Evolutionary conservation across 2,888 invertebrate genomes (phyloP).

Genomic region (Pachymerium ferrugineum): DNA sequence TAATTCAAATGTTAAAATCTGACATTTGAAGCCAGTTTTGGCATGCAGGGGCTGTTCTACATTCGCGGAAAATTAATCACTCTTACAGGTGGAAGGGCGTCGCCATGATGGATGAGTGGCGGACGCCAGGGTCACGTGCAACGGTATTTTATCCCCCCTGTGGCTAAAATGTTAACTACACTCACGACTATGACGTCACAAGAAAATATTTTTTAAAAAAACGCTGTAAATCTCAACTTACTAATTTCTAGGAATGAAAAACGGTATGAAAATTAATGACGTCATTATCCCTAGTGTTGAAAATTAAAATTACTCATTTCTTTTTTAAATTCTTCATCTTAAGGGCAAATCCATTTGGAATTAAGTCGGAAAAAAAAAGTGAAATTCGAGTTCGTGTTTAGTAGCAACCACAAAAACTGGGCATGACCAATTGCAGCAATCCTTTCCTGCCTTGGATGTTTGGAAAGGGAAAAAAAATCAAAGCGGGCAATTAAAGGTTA

Average conservation of each 20-base stretch:
- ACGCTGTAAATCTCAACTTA: too few relatives aligned
- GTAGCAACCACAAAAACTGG: too few relatives aligned
- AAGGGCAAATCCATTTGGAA: too few relatives aligned
- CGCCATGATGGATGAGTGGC: neutral
- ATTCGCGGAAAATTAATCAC: constrained; percentile 4
- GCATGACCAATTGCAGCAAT: neutral
- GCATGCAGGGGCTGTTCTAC: constrained; percentile 1
- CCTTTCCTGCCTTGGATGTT: neutral
- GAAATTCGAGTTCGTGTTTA: too few relatives aligned
- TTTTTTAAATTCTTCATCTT: too few relatives aligned
- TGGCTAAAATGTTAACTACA: neutral
- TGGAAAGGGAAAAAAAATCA: too few relatives aligned
- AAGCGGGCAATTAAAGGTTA: constrained; percentile 5
- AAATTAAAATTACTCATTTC: neutral
- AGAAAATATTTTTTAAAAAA: too few relatives aligned
- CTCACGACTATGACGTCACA: neutral
- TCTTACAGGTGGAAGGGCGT: constrained; percentile 7
- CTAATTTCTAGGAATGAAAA: neutral
- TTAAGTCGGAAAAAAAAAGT: neutral
- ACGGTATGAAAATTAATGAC: neutral
- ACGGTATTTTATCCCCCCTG: neutral
- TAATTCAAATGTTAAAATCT: neutral
- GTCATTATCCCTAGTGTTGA: neutral
- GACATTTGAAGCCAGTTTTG: neutral
- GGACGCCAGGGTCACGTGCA: neutral